A percentile compares a stretch with the other conserved stretches of the same genome.
These are phyloP conservation scores for Phrynocephalus vlangalii DNA, from an alignment of 2,797 vertebrate species.

Conservation along the genomic window DNA sequence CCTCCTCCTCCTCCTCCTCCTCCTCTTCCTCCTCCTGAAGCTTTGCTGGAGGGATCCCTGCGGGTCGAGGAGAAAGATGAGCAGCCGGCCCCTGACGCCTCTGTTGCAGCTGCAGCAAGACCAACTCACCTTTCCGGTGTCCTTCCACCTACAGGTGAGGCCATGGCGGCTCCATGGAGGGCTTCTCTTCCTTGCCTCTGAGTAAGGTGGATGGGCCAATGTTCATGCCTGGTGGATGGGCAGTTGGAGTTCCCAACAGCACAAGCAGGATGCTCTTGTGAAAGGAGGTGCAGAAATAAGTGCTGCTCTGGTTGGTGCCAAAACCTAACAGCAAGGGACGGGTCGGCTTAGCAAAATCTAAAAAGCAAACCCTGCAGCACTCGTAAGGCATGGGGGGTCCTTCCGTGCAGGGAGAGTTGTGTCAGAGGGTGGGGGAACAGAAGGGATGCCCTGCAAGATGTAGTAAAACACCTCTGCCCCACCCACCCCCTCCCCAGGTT, in stretches of 20 bases:
- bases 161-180: background rate
- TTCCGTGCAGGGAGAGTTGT: background rate
- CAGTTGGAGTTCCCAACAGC: too few species aligned
- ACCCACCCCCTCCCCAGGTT: background rate
- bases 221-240: background rate
- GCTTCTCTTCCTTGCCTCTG: background rate
- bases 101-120: conserved; percentile 20
- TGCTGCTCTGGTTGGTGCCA: background rate
- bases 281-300: background rate
- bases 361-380: background rate
- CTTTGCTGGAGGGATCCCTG: background rate
- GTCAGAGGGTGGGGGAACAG: background rate
- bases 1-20: background rate
- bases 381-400: background rate
- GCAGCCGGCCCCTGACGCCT: conserved; percentile 4
- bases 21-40: background rate
- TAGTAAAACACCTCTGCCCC: background rate
- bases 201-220: background rate
- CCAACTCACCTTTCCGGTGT: background rate
- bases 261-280: background rate
- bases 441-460: background rate
- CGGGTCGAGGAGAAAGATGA: background rate
- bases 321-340: background rate
- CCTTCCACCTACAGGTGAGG: conserved; percentile 65
- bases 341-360: background rate